Conservation (phyloP, 1,140 invertebrate species). For the Cotesia glomerata region DNA sequence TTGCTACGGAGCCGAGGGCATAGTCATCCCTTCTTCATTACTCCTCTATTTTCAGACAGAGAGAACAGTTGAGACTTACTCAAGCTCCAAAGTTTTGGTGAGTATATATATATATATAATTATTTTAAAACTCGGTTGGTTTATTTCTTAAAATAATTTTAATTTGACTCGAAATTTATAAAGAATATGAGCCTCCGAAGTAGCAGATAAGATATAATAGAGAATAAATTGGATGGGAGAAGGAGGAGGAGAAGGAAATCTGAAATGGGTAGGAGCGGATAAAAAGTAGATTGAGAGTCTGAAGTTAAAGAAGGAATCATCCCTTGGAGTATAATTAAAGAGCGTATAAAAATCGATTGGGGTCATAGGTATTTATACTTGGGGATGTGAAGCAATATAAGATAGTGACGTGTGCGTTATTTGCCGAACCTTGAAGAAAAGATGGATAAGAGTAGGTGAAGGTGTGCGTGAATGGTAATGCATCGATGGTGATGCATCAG, state of each 20-base stretch:
- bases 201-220: neutral
- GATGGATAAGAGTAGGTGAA: neutral
- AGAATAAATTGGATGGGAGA: neutral
- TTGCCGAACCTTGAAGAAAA: slow-evolving; percentile 1
- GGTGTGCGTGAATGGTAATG: slow-evolving; percentile 23
- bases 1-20: slow-evolving; percentile 53
- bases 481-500: slow-evolving; percentile 17
- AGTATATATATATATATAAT: neutral
- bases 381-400: slow-evolving; percentile 7
- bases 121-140: too few relatives aligned
- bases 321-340: slow-evolving; percentile 23
- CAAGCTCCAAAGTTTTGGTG: slow-evolving; percentile 32
- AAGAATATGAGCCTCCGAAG: neutral
- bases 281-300: slow-evolving; percentile 13
- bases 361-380: slow-evolving; percentile 32
- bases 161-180: too few relatives aligned
- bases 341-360: slow-evolving; percentile 56
- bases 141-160: too few relatives aligned
- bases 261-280: neutral
- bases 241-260: slow-evolving; percentile 9
- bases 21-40: slow-evolving; percentile 23
- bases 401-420: slow-evolving; percentile 13
- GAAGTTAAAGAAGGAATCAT: slow-evolving; percentile 30
- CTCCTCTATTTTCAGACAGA: slow-evolving; percentile 32
- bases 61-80: slow-evolving; percentile 42